Percentiles rank a stretch among this genome's conserved stretches.
Conservation (phyloP, 2,797 vertebrate genomes). For the Acomys russatus region DNA sequence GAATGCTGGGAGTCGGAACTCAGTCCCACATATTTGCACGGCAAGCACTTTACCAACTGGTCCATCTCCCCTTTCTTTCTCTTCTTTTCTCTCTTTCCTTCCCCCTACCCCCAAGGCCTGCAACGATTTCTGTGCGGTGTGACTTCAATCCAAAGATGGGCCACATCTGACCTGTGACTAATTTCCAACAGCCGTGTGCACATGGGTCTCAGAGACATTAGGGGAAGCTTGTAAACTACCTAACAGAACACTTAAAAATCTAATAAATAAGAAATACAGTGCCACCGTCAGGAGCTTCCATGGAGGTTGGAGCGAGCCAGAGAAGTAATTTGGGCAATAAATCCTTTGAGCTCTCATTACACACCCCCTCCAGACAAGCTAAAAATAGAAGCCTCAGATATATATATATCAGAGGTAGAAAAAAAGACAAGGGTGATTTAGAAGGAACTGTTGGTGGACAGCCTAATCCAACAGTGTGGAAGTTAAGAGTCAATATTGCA, state of each 20-base stretch:
- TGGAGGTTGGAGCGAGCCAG: constrained; percentile 67
- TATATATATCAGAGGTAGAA: constrained; percentile 67
- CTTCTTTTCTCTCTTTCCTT: constrained; percentile 75
- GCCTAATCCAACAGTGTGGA: background rate
- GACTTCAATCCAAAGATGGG: constrained; percentile 70
- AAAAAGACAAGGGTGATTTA: constrained; percentile 54
- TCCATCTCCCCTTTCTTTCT: background rate
- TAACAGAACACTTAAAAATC: constrained; percentile 71
- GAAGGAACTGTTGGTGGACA: constrained; percentile 3
- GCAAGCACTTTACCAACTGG: background rate
- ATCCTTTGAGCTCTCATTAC: constrained; percentile 81
- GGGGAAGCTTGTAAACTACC: constrained; percentile 70
- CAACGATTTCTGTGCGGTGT: constrained; percentile 49
- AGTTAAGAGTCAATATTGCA: background rate
- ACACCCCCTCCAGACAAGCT: constrained; percentile 32
- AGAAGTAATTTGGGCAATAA: constrained; percentile 81
- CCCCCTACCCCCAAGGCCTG: constrained; percentile 38
- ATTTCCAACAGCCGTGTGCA: constrained; percentile 33
- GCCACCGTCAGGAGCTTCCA: constrained; percentile 63
- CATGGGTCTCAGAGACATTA: constrained; percentile 64
- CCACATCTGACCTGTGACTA: constrained; percentile 55
- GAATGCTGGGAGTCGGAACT: background rate
- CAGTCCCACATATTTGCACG: background rate
- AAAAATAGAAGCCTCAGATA: constrained; percentile 80
- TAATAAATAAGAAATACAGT: constrained; percentile 79